phyloP scores from a whole-genome alignment of 2,888 invertebrate species.

The Aporophyla lueneburgensis region DNA sequence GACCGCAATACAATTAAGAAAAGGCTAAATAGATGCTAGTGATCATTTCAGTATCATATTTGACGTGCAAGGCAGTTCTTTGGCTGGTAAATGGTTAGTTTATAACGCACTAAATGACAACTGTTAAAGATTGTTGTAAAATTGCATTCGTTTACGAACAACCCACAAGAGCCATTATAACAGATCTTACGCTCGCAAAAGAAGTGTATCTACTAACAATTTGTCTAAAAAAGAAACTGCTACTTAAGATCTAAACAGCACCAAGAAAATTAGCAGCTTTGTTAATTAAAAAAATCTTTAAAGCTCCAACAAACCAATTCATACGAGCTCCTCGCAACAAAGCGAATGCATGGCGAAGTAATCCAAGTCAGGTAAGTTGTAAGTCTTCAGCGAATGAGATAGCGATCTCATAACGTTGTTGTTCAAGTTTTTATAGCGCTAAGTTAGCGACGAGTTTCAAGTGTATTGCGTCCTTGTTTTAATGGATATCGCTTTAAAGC shows the following conservation, averaged over 20 bases:
- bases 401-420: slow-evolving; percentile 60
- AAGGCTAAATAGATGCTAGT: no score
- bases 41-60: background rate
- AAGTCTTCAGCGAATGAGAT: slow-evolving; percentile 57
- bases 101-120: background rate
- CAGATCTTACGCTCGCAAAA: no score
- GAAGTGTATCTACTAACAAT: no score
- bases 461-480: slow-evolving; percentile 54
- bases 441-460: slow-evolving; percentile 41
- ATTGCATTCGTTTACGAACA: background rate
- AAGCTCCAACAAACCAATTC: slow-evolving; percentile 8
- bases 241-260: background rate
- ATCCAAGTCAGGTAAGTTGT: slow-evolving; percentile 45
- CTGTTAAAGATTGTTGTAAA: background rate
- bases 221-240: no score
- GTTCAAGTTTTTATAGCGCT: slow-evolving; percentile 61
- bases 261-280: background rate
- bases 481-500: slow-evolving; percentile 64
- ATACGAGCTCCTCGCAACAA: slow-evolving; percentile 19
- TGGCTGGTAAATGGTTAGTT: background rate
- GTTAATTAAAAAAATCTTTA: background rate
- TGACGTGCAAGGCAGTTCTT: background rate
- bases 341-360: slow-evolving; percentile 39
- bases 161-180: background rate
- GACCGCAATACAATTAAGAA: no score